Conservation (phyloP, 2,888 invertebrate genomes). For the Chloromyia formosa region DNA sequence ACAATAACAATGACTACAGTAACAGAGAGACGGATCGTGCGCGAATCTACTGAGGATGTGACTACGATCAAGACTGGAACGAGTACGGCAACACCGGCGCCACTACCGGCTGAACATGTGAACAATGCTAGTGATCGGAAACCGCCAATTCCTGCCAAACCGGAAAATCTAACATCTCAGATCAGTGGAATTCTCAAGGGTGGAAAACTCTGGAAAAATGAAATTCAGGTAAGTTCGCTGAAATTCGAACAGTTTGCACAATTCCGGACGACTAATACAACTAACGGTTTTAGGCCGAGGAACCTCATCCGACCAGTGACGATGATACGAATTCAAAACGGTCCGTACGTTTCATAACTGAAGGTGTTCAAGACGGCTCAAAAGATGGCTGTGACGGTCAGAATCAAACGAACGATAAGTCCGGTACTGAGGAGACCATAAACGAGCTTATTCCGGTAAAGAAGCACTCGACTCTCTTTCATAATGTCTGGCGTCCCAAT, state of each 20-base stretch:
- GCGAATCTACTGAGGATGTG: slow-evolving; percentile 60
- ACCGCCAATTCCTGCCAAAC: slow-evolving; percentile 54
- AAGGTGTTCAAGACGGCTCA: slow-evolving; percentile 52
- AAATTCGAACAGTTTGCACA: background rate
- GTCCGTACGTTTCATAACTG: slow-evolving; percentile 74
- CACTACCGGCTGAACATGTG: slow-evolving; percentile 8
- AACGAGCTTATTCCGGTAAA: slow-evolving; percentile 63
- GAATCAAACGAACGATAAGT: slow-evolving; percentile 57
- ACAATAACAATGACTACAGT: slow-evolving; percentile 75
- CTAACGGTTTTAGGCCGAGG: slow-evolving; percentile 54
- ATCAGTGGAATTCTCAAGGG: slow-evolving; percentile 81
- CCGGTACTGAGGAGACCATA: slow-evolving; percentile 60
- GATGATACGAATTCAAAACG: slow-evolving; percentile 68
- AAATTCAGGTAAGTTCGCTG: slow-evolving; percentile 66
- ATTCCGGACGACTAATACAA: too few species aligned
- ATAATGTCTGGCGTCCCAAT: slow-evolving; percentile 68
- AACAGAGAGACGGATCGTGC: slow-evolving; percentile 70
- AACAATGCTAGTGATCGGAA: background rate
- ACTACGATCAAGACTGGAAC: slow-evolving; percentile 49
- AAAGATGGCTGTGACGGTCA: slow-evolving; percentile 54
- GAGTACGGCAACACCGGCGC: slow-evolving; percentile 23
- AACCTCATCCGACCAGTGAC: slow-evolving; percentile 62
- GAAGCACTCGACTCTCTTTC: slow-evolving; percentile 63
- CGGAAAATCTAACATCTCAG: slow-evolving; percentile 69
- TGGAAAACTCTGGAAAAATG: slow-evolving; percentile 78